Evolutionary conservation across 2,888 invertebrate genomes (phyloP).

Genomic region (Tetropium fuscum): DNA sequence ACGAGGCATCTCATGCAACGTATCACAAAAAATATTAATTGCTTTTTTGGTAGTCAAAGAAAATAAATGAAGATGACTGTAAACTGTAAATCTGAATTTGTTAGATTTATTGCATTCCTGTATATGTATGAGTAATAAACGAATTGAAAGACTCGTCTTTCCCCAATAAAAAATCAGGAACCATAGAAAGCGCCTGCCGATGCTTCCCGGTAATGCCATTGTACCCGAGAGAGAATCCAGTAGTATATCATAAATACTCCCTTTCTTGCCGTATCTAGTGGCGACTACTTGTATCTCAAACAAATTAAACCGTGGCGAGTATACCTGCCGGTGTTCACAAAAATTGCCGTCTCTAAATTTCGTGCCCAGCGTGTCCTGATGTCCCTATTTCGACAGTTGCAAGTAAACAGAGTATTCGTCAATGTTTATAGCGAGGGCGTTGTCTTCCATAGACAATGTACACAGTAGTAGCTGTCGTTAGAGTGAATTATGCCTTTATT

Average conservation of each 20-base stretch:
- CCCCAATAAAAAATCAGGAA: background rate
- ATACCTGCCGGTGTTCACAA: slow-evolving; percentile 27
- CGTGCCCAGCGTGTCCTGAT: slow-evolving; percentile 31
- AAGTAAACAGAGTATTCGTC: too few relatives aligned
- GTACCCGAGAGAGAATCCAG: background rate
- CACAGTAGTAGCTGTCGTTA: too few relatives aligned
- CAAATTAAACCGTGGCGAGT: background rate
- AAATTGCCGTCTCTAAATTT: slow-evolving; percentile 35
- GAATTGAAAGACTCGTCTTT: background rate
- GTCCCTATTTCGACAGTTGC: slow-evolving; percentile 30
- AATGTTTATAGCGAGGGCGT: too few relatives aligned
- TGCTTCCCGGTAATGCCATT: slow-evolving; percentile 20
- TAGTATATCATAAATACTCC: slow-evolving; percentile 24
- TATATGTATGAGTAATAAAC: background rate
- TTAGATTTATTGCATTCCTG: too few relatives aligned
- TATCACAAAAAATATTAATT: too few relatives aligned
- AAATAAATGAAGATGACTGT: too few relatives aligned
- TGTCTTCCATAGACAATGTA: too few relatives aligned
- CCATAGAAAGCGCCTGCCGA: slow-evolving; percentile 13
- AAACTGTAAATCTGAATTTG: too few relatives aligned
- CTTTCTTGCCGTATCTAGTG: slow-evolving; percentile 16
- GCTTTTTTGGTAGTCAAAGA: too few relatives aligned
- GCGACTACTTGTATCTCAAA: slow-evolving; percentile 23
- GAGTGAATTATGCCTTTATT: too few relatives aligned
- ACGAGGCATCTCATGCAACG: too few relatives aligned